Evolutionary conservation across 2,113 vertebrate species (phyloP).

Genomic region (Brachyhypopomus occidentalis): DNA sequence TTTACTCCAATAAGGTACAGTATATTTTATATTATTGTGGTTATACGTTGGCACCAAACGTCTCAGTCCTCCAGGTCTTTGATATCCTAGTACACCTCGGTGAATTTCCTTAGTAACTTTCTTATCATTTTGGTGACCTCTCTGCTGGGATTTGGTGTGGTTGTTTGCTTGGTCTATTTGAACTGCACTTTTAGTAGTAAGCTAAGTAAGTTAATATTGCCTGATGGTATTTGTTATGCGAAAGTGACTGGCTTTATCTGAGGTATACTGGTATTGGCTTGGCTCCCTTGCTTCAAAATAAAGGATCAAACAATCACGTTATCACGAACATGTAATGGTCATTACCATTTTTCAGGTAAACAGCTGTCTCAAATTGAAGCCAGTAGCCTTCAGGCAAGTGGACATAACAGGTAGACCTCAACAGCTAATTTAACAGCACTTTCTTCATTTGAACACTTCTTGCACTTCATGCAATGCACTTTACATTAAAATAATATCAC

Average conservation of each 20-base stretch:
- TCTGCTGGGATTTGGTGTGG: too few relatives aligned
- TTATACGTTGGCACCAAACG: neutral
- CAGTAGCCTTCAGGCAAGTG: neutral
- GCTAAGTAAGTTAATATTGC: neutral
- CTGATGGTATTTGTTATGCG: neutral
- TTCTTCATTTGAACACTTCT: neutral
- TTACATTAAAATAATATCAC: neutral
- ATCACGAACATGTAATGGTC: neutral
- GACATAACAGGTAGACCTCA: constrained; percentile 52
- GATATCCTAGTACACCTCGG: neutral
- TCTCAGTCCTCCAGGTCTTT: neutral
- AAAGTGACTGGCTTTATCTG: neutral
- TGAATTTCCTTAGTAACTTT: neutral
- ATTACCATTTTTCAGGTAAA: constrained; percentile 64
- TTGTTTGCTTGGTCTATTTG: neutral
- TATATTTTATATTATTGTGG: neutral
- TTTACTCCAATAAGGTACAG: constrained; percentile 74
- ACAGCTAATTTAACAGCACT: neutral
- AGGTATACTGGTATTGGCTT: neutral
- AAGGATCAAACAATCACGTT: neutral
- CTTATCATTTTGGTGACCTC: neutral
- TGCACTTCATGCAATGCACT: too few relatives aligned
- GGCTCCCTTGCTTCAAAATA: neutral
- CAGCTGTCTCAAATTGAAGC: constrained; percentile 65
- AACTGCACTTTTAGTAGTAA: neutral